Evolutionary conservation across 2,888 invertebrate species (phyloP), one percentile per base, ranked within the genome.

Genomic region (Phyllotreta striolata): DNA sequence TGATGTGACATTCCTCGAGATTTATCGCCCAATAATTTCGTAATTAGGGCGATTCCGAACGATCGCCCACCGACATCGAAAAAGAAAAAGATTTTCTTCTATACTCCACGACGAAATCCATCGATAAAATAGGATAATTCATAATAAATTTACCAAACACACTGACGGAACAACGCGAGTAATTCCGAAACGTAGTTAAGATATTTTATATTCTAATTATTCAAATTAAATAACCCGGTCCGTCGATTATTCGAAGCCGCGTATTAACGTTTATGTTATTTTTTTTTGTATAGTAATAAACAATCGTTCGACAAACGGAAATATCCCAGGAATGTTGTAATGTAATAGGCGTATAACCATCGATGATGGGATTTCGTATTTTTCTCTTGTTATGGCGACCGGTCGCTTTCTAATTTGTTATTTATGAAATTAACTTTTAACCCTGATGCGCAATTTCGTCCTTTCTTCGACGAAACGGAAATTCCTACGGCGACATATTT

Each of bases 401-500:
- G 55, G 51, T 55, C 49, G 63, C 68, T 68, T 68, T 68, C 68
- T 64, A 63, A 65, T 62, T 65, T 44, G 55, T 63, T 62, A 68
- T 68, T 66, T 68, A 68, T 66, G 56, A 66, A 68, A 62, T 62
- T 68, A 57, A 62, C 66, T 68, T 62, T 64, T 63, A 67, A 68
- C 68, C 67, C 68, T 62, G n/a, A n/a, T n/a, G 49, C 49, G 52
- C 63, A 55, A 57, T 62, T 52, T 62, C 12, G 37, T 44, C 37
- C 24, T 43, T 56, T 55, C 40, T 40, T 43, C 43, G 63, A 38
- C 62, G 24, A 24, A 67, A 62, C 70, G 72, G 72, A 73, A 73
- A 73, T 73, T 72, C 72, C 72, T 69, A 46, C 59, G 35, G 47
- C 44, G 67, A 66, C 71, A 73, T 72, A 69, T 69, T 70, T 73